Conservation (phyloP, 2,113 vertebrate genomes). For the Seriola dumerili region DNA sequence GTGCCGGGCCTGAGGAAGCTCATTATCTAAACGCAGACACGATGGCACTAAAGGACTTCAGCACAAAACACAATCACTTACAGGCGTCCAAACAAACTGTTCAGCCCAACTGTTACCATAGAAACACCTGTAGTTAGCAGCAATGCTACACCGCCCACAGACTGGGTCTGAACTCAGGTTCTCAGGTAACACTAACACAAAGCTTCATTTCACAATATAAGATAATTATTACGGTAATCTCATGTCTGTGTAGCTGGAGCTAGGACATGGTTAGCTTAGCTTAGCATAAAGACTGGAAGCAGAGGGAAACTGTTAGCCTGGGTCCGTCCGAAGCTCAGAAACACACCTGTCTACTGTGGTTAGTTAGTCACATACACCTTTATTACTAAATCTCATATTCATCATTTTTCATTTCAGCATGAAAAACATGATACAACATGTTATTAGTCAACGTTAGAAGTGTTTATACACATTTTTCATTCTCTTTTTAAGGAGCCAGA, state of each 20-base stretch:
- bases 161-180: too few species aligned
- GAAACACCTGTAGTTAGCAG: neutral
- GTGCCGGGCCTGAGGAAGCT: neutral
- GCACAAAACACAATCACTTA: neutral
- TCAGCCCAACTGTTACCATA: neutral
- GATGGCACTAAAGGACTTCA: neutral
- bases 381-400: too few species aligned
- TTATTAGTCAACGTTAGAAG: neutral
- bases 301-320: neutral
- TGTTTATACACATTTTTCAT: neutral
- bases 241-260: neutral
- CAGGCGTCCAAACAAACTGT: neutral
- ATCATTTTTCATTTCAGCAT: neutral
- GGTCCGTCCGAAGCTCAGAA: neutral
- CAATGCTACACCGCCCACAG: neutral
- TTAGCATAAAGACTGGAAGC: neutral
- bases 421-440: too few species aligned
- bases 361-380: too few species aligned
- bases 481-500: too few species aligned
- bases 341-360: neutral
- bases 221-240: neutral
- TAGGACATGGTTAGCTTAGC: neutral
- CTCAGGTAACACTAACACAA: neutral
- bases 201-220: neutral
- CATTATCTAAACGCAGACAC: neutral